A percentile compares a stretch with the other conserved stretches of the same genome.
Conservation (phyloP, 1,140 invertebrate species). For the Temnothorax curvispinosus region DNA sequence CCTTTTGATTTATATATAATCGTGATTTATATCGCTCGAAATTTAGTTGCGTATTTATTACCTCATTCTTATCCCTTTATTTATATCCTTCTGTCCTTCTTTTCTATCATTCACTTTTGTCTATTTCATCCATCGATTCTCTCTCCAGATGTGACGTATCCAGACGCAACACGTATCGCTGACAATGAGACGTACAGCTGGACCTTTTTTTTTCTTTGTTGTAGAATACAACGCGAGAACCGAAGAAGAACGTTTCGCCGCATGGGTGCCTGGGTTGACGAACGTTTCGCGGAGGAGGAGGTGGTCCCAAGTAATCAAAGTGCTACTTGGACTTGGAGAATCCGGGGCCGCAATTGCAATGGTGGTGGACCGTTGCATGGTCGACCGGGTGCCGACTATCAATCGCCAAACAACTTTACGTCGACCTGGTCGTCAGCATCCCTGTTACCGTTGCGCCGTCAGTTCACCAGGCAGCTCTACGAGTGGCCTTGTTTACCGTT, state of each 20-base stretch:
- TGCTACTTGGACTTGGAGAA: constrained; percentile 71
- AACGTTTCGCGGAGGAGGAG: constrained; percentile 82
- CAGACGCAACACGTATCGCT: too few species aligned
- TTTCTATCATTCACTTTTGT: too few species aligned
- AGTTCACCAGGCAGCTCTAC: constrained; percentile 82
- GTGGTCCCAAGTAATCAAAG: constrained; percentile 74
- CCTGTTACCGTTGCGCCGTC: constrained; percentile 79
- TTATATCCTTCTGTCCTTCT: too few species aligned
- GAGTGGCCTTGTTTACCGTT: constrained; percentile 83
- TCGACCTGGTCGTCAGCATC: constrained; percentile 66
- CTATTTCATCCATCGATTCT: too few species aligned
- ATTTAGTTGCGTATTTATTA: too few species aligned
- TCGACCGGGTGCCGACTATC: constrained; percentile 56
- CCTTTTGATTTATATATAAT: too few species aligned
- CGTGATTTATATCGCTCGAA: too few species aligned
- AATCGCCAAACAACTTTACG: constrained; percentile 64
- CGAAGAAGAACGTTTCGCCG: constrained; percentile 82
- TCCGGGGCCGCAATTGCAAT: constrained; percentile 74
- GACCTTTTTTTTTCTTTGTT: background rate
- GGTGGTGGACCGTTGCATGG: constrained; percentile 65
- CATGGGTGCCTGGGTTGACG: constrained; percentile 85
- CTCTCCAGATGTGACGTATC: too few species aligned
- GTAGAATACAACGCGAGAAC: constrained; percentile 79
- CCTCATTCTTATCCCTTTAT: too few species aligned
- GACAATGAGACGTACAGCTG: too few species aligned